Percentiles rank a stretch among this genome's conserved stretches.
phyloP scores from a whole-genome alignment of 2,113 vertebrate genomes.

The Odocoileus virginianus region DNA sequence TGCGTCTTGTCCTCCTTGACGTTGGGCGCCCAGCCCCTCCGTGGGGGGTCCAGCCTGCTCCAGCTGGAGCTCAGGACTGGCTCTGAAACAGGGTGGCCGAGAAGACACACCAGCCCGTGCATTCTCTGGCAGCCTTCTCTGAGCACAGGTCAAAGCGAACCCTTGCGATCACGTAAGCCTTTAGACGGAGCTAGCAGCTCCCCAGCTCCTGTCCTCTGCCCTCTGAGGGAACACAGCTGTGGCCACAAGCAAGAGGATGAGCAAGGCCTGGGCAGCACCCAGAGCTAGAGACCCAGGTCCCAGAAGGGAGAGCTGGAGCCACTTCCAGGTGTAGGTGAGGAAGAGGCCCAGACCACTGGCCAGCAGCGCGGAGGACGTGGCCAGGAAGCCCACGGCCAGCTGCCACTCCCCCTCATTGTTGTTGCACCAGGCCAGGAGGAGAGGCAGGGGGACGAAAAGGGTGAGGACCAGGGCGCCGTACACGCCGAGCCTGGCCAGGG shows the following conservation, averaged over 20 bases:
- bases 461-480: constrained; percentile 71
- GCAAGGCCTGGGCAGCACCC: constrained; percentile 55
- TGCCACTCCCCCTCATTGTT: constrained; percentile 43
- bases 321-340: constrained; percentile 48
- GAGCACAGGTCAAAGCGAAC: neutral
- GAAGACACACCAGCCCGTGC: neutral
- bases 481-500: constrained; percentile 66
- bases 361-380: neutral
- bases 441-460: constrained; percentile 55
- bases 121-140: neutral
- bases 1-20: neutral
- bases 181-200: neutral
- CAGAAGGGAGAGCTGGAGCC: constrained; percentile 68
- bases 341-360: constrained; percentile 67
- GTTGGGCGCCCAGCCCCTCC: accelerated
- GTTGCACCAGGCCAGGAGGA: neutral
- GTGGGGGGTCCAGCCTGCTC: accelerated
- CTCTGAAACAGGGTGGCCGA: neutral
- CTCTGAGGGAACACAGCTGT: neutral
- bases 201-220: neutral
- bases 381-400: neutral
- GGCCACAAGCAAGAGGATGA: constrained; percentile 69
- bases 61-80: neutral
- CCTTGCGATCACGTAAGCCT: neutral
- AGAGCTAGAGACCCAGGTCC: constrained; percentile 72